Conservation (phyloP, 2,797 vertebrate genomes). For the Platalea minor region DNA sequence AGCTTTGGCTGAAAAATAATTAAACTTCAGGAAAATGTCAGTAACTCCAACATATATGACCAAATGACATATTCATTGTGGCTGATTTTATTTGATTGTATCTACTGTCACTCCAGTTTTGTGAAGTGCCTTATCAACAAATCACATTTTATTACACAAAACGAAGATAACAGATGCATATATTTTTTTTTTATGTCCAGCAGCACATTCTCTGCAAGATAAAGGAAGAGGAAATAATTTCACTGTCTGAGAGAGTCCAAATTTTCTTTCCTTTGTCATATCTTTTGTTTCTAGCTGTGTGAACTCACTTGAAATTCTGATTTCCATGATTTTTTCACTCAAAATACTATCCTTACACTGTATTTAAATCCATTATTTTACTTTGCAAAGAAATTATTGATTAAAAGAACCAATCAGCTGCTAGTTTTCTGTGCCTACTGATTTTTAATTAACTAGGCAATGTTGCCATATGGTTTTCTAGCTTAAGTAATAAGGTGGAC, state of each 20-base stretch:
- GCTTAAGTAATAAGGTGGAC: not conserved
- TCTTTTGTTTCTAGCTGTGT: not conserved
- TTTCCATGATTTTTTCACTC: slow-evolving; percentile 2
- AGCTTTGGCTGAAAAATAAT: not conserved
- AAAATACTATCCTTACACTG: not conserved
- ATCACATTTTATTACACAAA: not conserved
- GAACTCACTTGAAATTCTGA: not conserved
- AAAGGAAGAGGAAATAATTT: not conserved
- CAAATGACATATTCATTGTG: not conserved
- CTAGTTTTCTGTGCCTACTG: not conserved
- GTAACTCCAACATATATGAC: not conserved
- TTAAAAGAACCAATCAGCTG: not conserved
- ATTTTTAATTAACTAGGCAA: not conserved
- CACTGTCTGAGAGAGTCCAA: not conserved
- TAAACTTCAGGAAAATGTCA: not conserved
- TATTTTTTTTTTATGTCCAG: not conserved
- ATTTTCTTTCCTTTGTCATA: slow-evolving; percentile 44
- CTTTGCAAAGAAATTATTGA: slow-evolving; percentile 14
- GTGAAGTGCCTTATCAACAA: not conserved
- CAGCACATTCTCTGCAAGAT: not conserved
- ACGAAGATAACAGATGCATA: not conserved
- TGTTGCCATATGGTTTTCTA: not conserved
- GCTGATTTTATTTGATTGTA: not conserved
- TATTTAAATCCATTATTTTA: not conserved
- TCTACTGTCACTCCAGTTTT: not conserved